A percentile compares a stretch with the other conserved stretches of the same genome.
Conservation (phyloP, 2,797 vertebrate species). For the Otolemur crassicaudatus region DNA sequence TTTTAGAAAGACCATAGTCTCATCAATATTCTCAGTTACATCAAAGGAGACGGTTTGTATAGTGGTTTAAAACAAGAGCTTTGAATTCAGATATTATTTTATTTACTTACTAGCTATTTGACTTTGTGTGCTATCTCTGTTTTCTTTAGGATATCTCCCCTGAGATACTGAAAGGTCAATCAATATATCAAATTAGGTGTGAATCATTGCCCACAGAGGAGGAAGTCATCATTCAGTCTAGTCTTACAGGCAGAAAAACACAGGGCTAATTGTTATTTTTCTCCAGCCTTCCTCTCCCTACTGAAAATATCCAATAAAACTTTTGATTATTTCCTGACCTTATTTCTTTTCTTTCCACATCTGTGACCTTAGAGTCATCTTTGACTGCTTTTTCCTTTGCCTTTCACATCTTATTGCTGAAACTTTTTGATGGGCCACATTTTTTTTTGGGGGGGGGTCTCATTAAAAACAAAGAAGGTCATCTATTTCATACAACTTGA, state of each 20-base stretch:
- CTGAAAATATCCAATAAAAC: conserved; percentile 31
- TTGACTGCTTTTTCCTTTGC: conserved; percentile 15
- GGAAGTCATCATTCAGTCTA: conserved; percentile 32
- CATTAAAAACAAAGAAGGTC: conserved; percentile 65
- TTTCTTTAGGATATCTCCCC: conserved; percentile 49
- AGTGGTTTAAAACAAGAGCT: conserved; percentile 38
- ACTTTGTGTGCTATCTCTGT: conserved; percentile 22
- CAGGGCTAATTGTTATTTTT: conserved; percentile 26
- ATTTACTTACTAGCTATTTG: background rate
- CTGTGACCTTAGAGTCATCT: conserved; percentile 32
- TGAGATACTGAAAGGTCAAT: conserved; percentile 46
- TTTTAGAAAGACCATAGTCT: background rate
- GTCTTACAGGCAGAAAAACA: conserved; percentile 35
- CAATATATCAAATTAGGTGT: conserved; percentile 45
- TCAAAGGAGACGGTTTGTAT: background rate
- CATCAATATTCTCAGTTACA: background rate
- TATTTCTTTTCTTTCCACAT: conserved; percentile 50
- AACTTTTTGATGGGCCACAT: background rate
- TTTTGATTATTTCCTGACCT: conserved; percentile 49
- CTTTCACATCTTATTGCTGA: background rate
- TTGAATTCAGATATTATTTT: conserved; percentile 62
- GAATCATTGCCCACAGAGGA: background rate
- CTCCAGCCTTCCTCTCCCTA: background rate
- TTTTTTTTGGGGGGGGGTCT: no score
- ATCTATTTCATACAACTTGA: conserved; percentile 45